These are phyloP conservation scores for Drosophila multiciliata DNA, from an alignment of 2,888 invertebrate species.

Conservation along the genomic window DNA sequence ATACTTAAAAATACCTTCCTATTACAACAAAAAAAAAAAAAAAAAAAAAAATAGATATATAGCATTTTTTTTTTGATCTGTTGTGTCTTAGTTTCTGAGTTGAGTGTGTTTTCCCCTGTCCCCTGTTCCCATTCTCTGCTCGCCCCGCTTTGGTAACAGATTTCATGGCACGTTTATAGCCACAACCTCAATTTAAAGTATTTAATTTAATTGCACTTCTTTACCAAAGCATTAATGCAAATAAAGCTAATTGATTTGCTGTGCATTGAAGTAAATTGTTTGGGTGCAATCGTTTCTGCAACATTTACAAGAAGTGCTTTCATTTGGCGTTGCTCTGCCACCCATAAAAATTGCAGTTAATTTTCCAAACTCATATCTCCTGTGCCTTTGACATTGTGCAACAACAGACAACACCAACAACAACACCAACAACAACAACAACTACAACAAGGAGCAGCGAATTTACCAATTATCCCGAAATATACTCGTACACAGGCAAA, in stretches of 20 bases:
- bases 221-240: background rate
- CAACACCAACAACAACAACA: constrained; percentile 1
- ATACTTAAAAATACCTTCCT: too few relatives aligned
- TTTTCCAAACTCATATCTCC: constrained; percentile 37
- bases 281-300: constrained; percentile 19
- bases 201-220: background rate
- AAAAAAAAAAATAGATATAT: too few relatives aligned
- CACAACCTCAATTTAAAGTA: background rate
- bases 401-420: constrained; percentile 4
- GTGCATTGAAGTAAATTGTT: constrained; percentile 17
- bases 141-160: background rate
- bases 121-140: background rate
- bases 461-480: constrained; percentile 18
- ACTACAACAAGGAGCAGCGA: constrained; percentile 5
- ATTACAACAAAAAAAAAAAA: too few relatives aligned
- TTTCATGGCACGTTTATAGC: background rate
- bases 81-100: background rate
- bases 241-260: constrained; percentile 32
- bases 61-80: too few relatives aligned
- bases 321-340: constrained; percentile 29
- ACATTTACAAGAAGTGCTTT: constrained; percentile 17
- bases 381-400: constrained; percentile 4
- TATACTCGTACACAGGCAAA: constrained; percentile 20
- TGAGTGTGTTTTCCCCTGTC: background rate
- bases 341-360: constrained; percentile 71